phyloP scores from a whole-genome alignment of 2,888 invertebrate species.

The Erynnis tages region DNA sequence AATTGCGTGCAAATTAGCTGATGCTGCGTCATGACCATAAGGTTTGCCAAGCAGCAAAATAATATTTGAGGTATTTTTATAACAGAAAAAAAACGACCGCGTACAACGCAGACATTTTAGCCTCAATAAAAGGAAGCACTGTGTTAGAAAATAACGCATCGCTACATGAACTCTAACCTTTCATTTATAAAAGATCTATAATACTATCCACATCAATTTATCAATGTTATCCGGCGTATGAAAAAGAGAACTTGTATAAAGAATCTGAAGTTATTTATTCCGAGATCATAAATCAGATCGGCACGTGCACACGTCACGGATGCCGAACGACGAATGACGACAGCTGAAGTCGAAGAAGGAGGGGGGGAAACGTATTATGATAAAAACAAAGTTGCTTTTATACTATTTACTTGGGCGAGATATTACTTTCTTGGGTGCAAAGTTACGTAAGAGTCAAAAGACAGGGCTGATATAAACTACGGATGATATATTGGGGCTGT shows the following conservation, averaged over 20 bases:
- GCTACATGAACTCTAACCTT: no score
- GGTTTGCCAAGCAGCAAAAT: no score
- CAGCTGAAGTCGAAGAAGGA: slow-evolving; percentile 15
- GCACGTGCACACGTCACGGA: slow-evolving; percentile 61
- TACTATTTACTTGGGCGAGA: slow-evolving; percentile 45
- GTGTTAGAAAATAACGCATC: no score
- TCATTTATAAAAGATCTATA: no score
- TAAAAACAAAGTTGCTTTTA: slow-evolving; percentile 52
- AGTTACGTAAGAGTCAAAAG: slow-evolving; percentile 50
- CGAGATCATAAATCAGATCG: slow-evolving; percentile 70
- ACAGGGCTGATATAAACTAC: slow-evolving; percentile 58
- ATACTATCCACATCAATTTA: slow-evolving; percentile 2
- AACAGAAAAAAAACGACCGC: no score
- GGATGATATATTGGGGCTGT: slow-evolving; percentile 54
- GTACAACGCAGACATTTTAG: no score
- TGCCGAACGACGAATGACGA: slow-evolving; percentile 43
- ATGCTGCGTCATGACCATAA: background rate
- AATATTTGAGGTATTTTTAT: no score
- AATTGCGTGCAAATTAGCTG: background rate
- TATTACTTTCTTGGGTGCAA: slow-evolving; percentile 47
- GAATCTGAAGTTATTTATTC: slow-evolving; percentile 66
- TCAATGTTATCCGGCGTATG: slow-evolving; percentile 14
- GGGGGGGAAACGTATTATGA: slow-evolving; percentile 31
- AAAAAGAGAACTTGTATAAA: slow-evolving; percentile 41
- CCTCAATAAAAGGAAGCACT: no score